A percentile compares a stretch with the other conserved stretches of the same genome.
Conservation (phyloP, 2,113 vertebrate species). For the Pipra filicauda region DNA sequence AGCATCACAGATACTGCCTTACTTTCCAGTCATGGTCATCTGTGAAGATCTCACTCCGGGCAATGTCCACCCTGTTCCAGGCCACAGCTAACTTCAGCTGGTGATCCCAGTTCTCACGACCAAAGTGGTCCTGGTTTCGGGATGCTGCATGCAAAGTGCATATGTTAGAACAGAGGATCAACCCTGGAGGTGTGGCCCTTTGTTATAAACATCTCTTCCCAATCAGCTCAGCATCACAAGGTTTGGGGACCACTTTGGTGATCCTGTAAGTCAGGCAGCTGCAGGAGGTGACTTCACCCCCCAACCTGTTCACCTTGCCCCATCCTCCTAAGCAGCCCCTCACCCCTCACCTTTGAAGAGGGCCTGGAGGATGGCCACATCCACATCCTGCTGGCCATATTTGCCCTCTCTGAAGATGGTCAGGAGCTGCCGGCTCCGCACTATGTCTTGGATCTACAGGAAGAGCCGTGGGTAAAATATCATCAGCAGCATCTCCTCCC, state of each 20-base stretch:
- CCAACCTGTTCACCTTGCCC: background rate
- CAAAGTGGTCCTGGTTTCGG: constrained; percentile 73
- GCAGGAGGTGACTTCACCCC: background rate
- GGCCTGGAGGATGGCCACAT: constrained; percentile 93
- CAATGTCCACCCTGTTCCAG: constrained; percentile 95
- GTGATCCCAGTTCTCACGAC: constrained; percentile 80
- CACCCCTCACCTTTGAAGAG: constrained; percentile 87
- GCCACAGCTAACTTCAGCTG: constrained; percentile 93
- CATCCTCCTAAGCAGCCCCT: background rate
- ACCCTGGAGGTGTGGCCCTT: background rate
- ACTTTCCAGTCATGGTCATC: constrained; percentile 93
- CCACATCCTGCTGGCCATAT: constrained; percentile 83
- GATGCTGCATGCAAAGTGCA: constrained; percentile 74
- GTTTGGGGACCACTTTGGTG: background rate
- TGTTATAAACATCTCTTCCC: background rate
- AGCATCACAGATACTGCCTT: background rate
- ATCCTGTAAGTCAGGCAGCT: background rate
- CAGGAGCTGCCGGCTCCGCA: constrained; percentile 83
- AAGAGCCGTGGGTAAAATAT: background rate
- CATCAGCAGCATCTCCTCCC: background rate
- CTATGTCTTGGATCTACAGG: constrained; percentile 92
- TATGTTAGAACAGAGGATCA: background rate
- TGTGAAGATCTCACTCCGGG: constrained; percentile 90
- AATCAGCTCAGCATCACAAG: background rate
- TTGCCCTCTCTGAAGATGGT: constrained; percentile 87